A percentile compares a stretch with the other conserved stretches of the same genome.
These are phyloP conservation scores for Corella eumyota DNA, from an alignment of 23 tunicate species.

Conservation along the genomic window DNA sequence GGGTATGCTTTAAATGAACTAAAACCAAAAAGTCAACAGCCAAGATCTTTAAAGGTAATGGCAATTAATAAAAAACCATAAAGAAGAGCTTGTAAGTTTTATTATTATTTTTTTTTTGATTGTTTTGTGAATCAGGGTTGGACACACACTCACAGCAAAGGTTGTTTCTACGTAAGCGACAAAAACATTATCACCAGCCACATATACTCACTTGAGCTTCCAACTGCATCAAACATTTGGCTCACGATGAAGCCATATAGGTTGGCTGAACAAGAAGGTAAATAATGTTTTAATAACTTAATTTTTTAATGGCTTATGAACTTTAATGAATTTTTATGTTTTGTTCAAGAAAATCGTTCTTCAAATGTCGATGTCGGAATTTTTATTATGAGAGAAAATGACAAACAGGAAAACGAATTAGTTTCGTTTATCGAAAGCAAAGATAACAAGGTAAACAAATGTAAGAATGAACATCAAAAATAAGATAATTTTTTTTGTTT, in stretches of 20 bases:
- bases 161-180: conserved; percentile 31
- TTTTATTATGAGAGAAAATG: conserved; percentile 1
- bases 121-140: conserved; percentile 19
- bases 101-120: too few relatives aligned
- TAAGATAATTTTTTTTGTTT: too few relatives aligned
- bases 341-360: neutral
- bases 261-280: conserved; percentile 2
- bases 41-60: conserved; percentile 11
- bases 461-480: too few relatives aligned
- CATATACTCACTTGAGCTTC: conserved; percentile 12
- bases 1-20: neutral
- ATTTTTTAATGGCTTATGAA: neutral
- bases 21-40: neutral
- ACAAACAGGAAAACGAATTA: neutral
- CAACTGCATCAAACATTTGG: conserved; percentile 41
- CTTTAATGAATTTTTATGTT: neutral
- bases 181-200: conserved; percentile 14
- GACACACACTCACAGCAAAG: conserved; percentile 22
- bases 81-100: too few relatives aligned
- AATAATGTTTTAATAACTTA: neutral
- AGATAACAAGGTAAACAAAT: conserved; percentile 4
- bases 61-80: too few relatives aligned
- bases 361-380: conserved; percentile 11
- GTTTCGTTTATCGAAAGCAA: conserved; percentile 7
- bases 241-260: conserved; percentile 14